A percentile compares a stretch with the other conserved stretches of the same genome.
phyloP scores from a whole-genome alignment of 2,113 vertebrate genomes.

The Sapajus apella region DNA sequence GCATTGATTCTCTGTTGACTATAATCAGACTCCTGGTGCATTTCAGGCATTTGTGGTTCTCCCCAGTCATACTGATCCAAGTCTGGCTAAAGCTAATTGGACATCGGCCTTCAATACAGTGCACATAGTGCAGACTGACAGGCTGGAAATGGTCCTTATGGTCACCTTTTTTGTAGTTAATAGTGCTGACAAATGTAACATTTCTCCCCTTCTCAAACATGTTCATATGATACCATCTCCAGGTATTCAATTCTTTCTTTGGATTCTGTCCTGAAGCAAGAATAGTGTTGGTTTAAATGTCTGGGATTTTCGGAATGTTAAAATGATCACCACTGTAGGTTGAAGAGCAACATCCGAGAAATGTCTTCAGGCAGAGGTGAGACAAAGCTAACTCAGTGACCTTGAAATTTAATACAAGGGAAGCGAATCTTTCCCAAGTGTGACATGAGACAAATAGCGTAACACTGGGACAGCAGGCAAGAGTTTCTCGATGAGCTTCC shows the following conservation, averaged over 20 bases:
- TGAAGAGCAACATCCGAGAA: not conserved
- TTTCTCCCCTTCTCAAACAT: not conserved
- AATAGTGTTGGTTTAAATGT: not conserved
- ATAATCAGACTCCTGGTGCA: conserved; percentile 33
- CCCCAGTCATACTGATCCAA: conserved; percentile 52
- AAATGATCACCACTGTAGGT: not conserved
- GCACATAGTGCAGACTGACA: conserved; percentile 59
- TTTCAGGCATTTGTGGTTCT: conserved; percentile 64
- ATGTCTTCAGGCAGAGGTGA: not conserved
- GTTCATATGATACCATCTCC: not conserved
- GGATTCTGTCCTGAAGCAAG: conserved; percentile 25
- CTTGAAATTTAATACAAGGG: not conserved
- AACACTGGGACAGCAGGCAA: not conserved
- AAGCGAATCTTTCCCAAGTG: not conserved
- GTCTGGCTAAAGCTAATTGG: conserved; percentile 64
- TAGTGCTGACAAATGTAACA: conserved; percentile 12
- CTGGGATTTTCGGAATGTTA: conserved; percentile 32
- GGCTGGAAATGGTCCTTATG: conserved; percentile 66
- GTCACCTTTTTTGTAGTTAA: conserved; percentile 45
- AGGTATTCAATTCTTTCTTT: conserved; percentile 55
- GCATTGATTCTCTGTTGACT: conserved; percentile 26
- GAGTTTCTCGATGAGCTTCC: not conserved
- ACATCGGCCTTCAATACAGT: conserved; percentile 41
- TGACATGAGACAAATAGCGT: not conserved
- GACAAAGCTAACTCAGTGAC: not conserved